Conservation (phyloP, 2,888 invertebrate genomes). For the Biston betularia region DNA sequence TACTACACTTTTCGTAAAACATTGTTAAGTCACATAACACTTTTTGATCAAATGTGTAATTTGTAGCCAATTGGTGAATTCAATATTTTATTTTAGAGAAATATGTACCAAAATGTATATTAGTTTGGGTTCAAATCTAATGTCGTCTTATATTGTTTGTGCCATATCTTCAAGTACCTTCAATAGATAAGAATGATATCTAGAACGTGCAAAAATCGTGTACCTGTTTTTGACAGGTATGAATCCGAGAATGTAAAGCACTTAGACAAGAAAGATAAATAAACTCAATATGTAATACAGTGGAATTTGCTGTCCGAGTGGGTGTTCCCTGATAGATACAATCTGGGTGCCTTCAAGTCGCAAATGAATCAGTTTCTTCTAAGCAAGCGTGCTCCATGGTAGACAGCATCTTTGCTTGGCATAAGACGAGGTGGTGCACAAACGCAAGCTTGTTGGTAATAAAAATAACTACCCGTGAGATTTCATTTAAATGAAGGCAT, state of each 20-base stretch:
- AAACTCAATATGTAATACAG: constrained; percentile 5
- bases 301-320: too few relatives aligned
- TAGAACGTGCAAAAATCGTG: constrained; percentile 14
- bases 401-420: too few relatives aligned
- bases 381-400: too few relatives aligned
- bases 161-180: constrained; percentile 5
- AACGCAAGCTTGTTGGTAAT: too few relatives aligned
- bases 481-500: constrained; percentile 2
- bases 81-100: not conserved
- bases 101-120: too few relatives aligned
- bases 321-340: too few relatives aligned
- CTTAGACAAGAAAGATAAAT: constrained; percentile 19
- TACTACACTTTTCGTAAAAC: too few relatives aligned
- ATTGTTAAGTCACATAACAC: too few relatives aligned
- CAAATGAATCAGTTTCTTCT: too few relatives aligned
- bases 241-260: constrained; percentile 22
- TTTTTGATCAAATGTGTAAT: not conserved
- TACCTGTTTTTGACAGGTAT: constrained; percentile 18
- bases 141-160: not conserved
- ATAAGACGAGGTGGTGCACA: too few relatives aligned
- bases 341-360: too few relatives aligned
- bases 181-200: constrained; percentile 11
- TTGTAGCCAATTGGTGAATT: not conserved
- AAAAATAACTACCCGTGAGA: constrained; percentile 1
- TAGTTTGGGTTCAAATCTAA: not conserved